A percentile compares a stretch with the other conserved stretches of the same genome.
These are phyloP conservation scores for Crypturellus tataupa DNA, from an alignment of 2,797 vertebrate genomes.

Conservation along the genomic window DNA sequence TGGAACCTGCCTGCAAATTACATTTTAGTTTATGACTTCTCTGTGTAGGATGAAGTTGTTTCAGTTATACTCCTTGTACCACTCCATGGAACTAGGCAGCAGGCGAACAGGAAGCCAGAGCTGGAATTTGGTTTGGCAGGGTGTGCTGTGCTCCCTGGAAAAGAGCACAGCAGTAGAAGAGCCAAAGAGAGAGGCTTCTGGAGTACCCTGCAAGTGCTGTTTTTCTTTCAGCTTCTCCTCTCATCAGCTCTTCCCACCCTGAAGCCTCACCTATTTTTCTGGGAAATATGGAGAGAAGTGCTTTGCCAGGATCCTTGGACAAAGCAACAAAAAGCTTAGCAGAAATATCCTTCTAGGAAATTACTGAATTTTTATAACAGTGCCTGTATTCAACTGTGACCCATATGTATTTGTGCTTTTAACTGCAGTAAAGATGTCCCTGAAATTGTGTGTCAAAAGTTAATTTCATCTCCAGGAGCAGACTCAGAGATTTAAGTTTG, in stretches of 20 bases:
- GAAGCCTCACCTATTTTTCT: neutral
- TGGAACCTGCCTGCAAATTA: constrained; percentile 62
- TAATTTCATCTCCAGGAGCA: constrained; percentile 8
- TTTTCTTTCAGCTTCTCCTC: neutral
- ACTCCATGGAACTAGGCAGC: neutral
- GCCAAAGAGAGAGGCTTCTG: neutral
- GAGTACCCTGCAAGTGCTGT: neutral
- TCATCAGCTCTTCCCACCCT: neutral
- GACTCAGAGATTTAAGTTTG: neutral
- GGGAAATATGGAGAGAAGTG: neutral
- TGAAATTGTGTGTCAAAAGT: neutral
- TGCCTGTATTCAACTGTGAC: neutral
- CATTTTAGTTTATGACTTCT: constrained; percentile 16
- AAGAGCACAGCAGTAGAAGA: neutral
- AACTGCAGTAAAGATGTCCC: neutral
- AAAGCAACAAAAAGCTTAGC: neutral
- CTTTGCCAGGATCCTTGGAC: constrained; percentile 8
- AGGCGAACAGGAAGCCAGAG: constrained; percentile 3
- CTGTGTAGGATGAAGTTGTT: neutral
- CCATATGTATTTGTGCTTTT: neutral
- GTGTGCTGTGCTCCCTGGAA: constrained; percentile 32
- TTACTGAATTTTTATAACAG: neutral
- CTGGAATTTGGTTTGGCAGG: constrained; percentile 43
- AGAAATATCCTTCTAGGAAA: neutral
- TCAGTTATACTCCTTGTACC: neutral